A percentile compares a stretch with the other conserved stretches of the same genome.
Evolutionary conservation across 1,140 invertebrate species (phyloP).

Genomic region (Penaeus indicus): DNA sequence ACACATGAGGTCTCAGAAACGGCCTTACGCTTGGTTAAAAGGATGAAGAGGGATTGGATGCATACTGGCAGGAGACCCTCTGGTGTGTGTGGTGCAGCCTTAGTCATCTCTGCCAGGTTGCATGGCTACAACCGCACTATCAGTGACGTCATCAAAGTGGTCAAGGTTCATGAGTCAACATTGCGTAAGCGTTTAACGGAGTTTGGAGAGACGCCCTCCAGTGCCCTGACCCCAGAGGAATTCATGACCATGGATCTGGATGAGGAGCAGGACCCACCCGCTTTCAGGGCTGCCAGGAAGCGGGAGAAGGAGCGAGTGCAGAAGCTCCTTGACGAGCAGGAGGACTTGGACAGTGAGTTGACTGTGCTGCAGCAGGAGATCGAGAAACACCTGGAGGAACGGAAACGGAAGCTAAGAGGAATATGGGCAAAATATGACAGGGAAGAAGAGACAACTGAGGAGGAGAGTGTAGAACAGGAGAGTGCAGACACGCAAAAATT

Average conservation of each 20-base stretch:
- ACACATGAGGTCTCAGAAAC: slow-evolving; percentile 96
- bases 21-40: slow-evolving; percentile 90
- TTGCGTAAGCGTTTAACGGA: slow-evolving; percentile 92
- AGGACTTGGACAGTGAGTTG: slow-evolving; percentile 73
- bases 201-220: slow-evolving; percentile 95
- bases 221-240: slow-evolving; percentile 91
- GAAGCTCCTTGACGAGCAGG: slow-evolving; percentile 72
- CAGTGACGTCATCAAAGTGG: slow-evolving; percentile 92
- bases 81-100: slow-evolving; percentile 92
- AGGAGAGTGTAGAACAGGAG: slow-evolving; percentile 43
- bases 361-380: slow-evolving; percentile 71
- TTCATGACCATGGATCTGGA: slow-evolving; percentile 98
- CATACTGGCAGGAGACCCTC: slow-evolving; percentile 95
- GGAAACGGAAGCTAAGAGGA: slow-evolving; percentile 76
- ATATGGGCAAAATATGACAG: slow-evolving; percentile 62
- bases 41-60: slow-evolving; percentile 99
- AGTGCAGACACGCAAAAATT: slow-evolving; percentile 61
- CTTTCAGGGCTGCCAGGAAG: slow-evolving; percentile 89
- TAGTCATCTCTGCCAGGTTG: slow-evolving; percentile 81
- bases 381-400: slow-evolving; percentile 78
- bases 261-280: slow-evolving; percentile 95
- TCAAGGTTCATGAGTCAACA: slow-evolving; percentile 95
- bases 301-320: slow-evolving; percentile 80
- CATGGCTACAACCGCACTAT: slow-evolving; percentile 92
- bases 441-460: slow-evolving; percentile 36